These are phyloP conservation scores for Cydia strobilella DNA, from an alignment of 1,140 invertebrate genomes.

Conservation along the genomic window DNA sequence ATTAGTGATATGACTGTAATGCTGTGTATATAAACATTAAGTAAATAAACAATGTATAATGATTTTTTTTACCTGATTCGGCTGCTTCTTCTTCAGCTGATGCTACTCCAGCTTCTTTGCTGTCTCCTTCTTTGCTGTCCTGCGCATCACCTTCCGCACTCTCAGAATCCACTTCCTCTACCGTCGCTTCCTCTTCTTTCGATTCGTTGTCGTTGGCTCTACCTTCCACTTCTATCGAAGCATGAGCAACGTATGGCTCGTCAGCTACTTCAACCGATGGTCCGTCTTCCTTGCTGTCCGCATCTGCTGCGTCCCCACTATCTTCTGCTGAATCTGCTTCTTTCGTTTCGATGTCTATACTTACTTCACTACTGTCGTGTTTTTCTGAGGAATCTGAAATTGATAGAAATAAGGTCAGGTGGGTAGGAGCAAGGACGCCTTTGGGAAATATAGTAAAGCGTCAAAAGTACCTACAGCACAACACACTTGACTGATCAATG, in stretches of 20 bases:
- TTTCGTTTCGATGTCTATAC: constrained; percentile 71
- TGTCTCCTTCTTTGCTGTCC: constrained; percentile 64
- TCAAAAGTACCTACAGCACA: no score
- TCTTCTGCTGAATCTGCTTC: constrained; percentile 68
- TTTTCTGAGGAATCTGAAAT: constrained; percentile 71
- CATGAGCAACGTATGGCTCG: constrained; percentile 74
- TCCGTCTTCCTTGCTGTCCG: constrained; percentile 58
- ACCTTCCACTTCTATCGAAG: constrained; percentile 65
- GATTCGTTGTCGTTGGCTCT: constrained; percentile 61
- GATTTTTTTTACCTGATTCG: constrained; percentile 49
- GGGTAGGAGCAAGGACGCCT: not conserved
- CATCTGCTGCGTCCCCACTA: constrained; percentile 50
- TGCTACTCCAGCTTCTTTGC: constrained; percentile 60
- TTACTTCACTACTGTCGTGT: constrained; percentile 76
- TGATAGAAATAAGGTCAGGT: constrained; percentile 26
- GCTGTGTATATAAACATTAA: no score
- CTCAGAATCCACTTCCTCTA: constrained; percentile 48
- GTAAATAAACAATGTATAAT: not conserved
- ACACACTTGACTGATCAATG: no score
- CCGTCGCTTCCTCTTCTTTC: constrained; percentile 61
- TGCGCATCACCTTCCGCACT: constrained; percentile 57
- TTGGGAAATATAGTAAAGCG: constrained; percentile 10
- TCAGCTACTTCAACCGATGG: constrained; percentile 76
- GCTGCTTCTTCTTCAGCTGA: constrained; percentile 59
- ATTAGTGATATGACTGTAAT: no score